phyloP scores from a whole-genome alignment of 1,140 invertebrate genomes.

The Papilio polyxenes region DNA sequence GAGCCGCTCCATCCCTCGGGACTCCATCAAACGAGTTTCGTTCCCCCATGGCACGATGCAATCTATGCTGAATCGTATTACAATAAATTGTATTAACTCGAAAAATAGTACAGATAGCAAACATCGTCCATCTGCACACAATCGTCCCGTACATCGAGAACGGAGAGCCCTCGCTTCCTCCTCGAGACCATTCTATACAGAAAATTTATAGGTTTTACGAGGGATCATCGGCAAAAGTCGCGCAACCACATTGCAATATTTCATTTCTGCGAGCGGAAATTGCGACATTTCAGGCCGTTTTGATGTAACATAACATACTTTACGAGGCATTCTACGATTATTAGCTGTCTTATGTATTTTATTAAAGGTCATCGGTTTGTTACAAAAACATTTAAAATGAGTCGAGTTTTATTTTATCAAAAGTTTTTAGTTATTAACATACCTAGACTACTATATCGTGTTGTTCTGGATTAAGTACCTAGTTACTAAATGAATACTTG shows the following conservation, averaged over 20 bases:
- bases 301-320: constrained; percentile 59
- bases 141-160: constrained; percentile 63
- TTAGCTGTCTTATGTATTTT: constrained; percentile 6
- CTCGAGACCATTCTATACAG: constrained; percentile 56
- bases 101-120: constrained; percentile 80
- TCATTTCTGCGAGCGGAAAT: constrained; percentile 76
- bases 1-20: constrained; percentile 64
- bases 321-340: constrained; percentile 45
- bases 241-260: constrained; percentile 73
- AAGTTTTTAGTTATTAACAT: background rate
- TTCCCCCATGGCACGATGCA: constrained; percentile 77
- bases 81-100: constrained; percentile 81
- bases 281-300: constrained; percentile 68
- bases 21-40: constrained; percentile 79
- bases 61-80: constrained; percentile 81
- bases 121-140: constrained; percentile 80
- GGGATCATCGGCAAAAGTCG: constrained; percentile 74
- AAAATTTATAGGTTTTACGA: constrained; percentile 79
- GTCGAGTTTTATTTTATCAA: background rate
- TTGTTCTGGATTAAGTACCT: background rate
- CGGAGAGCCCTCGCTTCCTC: constrained; percentile 67
- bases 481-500: background rate
- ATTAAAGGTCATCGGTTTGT: background rate
- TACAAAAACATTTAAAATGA: background rate
- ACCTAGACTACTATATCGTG: background rate